These are phyloP conservation scores for Chloroceryle amazona DNA, from an alignment of 2,797 vertebrate genomes.

Conservation along the genomic window DNA sequence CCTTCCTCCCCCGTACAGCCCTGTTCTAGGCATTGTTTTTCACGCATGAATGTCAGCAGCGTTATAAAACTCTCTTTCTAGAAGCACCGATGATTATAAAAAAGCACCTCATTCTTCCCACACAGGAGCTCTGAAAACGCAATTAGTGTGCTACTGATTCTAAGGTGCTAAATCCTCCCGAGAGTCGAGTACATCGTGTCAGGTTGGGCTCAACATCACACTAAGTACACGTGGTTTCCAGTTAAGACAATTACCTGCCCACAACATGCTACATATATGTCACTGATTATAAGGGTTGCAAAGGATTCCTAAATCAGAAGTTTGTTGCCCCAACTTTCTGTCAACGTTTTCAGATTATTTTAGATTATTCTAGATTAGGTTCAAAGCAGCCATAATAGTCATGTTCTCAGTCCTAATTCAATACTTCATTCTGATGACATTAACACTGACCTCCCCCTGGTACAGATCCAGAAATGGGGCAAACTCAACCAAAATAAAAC, in stretches of 20 bases:
- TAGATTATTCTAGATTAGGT: neutral
- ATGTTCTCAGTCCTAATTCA: neutral
- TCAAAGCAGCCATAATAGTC: neutral
- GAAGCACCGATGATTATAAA: neutral
- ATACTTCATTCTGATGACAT: neutral
- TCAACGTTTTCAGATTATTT: neutral
- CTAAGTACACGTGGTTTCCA: neutral
- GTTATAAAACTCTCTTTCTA: constrained; percentile 58
- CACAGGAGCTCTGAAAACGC: neutral
- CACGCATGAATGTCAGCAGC: constrained; percentile 36
- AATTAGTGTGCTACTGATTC: neutral
- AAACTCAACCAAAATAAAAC: neutral
- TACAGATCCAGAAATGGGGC: neutral
- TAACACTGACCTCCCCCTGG: neutral
- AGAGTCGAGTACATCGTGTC: neutral
- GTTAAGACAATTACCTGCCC: neutral
- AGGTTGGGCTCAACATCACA: neutral
- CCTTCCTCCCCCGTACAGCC: constrained; percentile 12
- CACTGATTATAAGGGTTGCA: neutral
- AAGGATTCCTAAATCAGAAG: neutral
- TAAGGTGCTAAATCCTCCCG: neutral
- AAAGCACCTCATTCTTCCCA: constrained; percentile 27
- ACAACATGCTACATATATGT: accelerated
- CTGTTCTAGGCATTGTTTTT: constrained; percentile 52
- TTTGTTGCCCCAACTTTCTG: neutral